Base-by-base conservation (phyloP, 2,113 vertebrate species). In the Atlantisia rogersi region DNA sequence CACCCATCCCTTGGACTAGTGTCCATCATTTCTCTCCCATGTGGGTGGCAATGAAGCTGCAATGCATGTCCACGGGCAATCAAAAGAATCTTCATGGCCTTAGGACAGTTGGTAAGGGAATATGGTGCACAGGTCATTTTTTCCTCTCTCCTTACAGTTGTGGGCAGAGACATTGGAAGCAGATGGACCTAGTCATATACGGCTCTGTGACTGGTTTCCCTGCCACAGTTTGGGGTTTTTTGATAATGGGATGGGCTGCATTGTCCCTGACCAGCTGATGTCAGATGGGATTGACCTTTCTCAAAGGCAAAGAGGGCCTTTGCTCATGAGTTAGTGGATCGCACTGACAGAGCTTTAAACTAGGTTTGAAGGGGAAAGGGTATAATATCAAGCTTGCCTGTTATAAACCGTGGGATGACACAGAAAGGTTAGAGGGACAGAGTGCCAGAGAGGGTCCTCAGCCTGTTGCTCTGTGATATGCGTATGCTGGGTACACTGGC, bases 201-300 rank as follows among this genome's bases (percentile, higher is more conserved):
- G 13, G 6, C n/a, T 65, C 7, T 0, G 0, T 56, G 39, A 7
- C 26, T 65, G 20, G 20, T 79, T 62, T 40, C 18, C 19, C 31
- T 19, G 14, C 15, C 55, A 28, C 14, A 50, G 0, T 69, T 56
- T 10, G 5, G 2, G 1, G 9, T 70, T 92, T 65, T 62, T 62
- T 3, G 2, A 5, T 78, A 55, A 50, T 39, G 22, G 22, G 19
- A 12, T 40, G 4, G 12, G 37, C 26, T 58, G 5, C 6, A 17
- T 5, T 12, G 42, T 55, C 58, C 7, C 24, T 78, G 44, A 12
- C 15, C 15, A 73, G n/a, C n/a, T 37, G 17, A 9, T 16, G 5
- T 60, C 9, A 8, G 14, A 13, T 59, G 31, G 16, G 39, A 50
- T 55, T 84, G 26, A 40, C 35, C 17, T 73, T 73, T 64, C 26